Evolutionary conservation across 1,140 invertebrate genomes (phyloP), one percentile per base, ranked within the genome.

Genomic region (Thaumatotibia leucotreta): DNA sequence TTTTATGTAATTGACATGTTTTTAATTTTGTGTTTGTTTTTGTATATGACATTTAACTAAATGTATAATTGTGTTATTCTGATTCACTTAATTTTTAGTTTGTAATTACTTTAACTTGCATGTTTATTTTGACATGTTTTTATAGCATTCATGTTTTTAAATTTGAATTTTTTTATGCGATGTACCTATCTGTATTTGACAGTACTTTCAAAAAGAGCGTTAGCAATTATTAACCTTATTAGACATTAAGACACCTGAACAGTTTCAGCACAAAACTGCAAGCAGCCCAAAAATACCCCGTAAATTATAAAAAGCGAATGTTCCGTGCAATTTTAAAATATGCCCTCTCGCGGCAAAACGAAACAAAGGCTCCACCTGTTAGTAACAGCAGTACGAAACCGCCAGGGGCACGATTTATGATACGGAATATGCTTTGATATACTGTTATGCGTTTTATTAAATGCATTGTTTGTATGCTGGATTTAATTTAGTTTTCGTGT

Each of bases 391-490:
- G 50, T 58, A 58, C 29, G 52, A 58, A 58, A 58, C 52, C 52
- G 52, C 52, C 52, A 24, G 24, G 24, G 24, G 52, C 52, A 14
- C 23, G 29, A 58, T 58, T 58, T 58, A 58, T 58, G n/a, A 24
- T 5, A n/a, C 52, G 52, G 24, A 58, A 58, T 58, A 58, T 58
- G 52, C 27, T 27, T 58, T 58, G 52, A 58, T 58, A 58, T 58
- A 58, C 23, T 58, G 52, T 58, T 58, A 58, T 58, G 23, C 52
- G 52, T 58, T 58, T 31, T 58, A 58, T 58, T 58, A 58, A 58
- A 58, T 14, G 52, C 52, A 58, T 58, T 58, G 52, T 58, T 58
- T 58, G 52, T 58, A 14, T 20, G 24, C 24, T 58, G 52, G 24
- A 58, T 58, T 58, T 58, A 58, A 58, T 58, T 58, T 58, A 58